Conservation (phyloP, 2,797 vertebrate species). For the Schizopygopsis malacanthus region DNA sequence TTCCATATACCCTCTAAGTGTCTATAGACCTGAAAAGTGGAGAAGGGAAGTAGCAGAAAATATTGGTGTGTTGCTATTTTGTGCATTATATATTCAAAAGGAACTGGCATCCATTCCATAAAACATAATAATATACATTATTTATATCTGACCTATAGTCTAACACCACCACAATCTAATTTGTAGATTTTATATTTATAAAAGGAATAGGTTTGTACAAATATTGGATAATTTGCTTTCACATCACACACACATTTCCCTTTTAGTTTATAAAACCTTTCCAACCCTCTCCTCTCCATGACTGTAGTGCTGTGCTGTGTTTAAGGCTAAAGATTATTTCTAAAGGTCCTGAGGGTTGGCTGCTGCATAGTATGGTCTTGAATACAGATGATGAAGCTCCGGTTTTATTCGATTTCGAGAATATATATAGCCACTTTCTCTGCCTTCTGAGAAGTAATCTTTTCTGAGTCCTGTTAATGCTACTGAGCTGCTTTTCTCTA, state of each 20-base stretch:
- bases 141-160: not conserved
- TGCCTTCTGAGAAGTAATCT: not conserved
- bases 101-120: not conserved
- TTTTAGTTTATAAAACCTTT: constrained; percentile 9
- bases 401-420: not conserved
- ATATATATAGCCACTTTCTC: not conserved
- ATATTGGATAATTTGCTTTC: not conserved
- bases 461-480: not conserved
- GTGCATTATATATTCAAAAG: not conserved
- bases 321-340: constrained; percentile 3
- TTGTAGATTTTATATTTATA: not conserved
- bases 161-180: not conserved
- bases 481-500: not conserved
- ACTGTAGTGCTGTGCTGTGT: not conserved
- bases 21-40: not conserved
- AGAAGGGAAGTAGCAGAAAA: not conserved
- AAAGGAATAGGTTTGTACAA: not conserved
- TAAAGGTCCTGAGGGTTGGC: constrained; percentile 10
- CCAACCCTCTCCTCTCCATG: not conserved
- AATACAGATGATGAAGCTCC: constrained; percentile 7
- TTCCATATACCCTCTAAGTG: not conserved
- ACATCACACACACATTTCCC: not conserved
- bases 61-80: not conserved
- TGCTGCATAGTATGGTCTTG: not conserved
- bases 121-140: not conserved